Evolutionary conservation across 2,113 vertebrate species (phyloP), one percentile per base, ranked within the genome.

Genomic region (Edolisoma coerulescens): DNA sequence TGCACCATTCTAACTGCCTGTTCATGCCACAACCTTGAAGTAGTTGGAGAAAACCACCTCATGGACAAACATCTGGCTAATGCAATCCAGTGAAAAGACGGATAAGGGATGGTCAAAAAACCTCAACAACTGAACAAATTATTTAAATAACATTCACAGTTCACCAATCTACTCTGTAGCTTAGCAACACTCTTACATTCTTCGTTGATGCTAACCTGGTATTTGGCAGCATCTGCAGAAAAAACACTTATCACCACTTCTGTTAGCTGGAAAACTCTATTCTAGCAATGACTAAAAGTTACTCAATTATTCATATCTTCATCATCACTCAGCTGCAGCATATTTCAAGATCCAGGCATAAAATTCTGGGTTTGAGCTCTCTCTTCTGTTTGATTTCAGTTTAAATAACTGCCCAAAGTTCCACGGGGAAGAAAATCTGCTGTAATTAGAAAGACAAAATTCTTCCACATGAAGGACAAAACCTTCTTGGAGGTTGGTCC

Each of bases 191-290:
- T 52, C 42, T 64, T 24, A 47, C 4, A 68, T 53, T 93, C 59
- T 86, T 87, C 0, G 2, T 45, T 83, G 78, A 91, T 73, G 78
- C 41, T 96, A 94, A 95, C 91, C 84, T 78, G 56, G 52, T 77
- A 84, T 90, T 93, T 95, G 94, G 91, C 93, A 90, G 83, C 83
- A 93, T 82, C 83, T 93, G 77, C 86, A 91, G 65, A 92, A 92
- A 95, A 95, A 93, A 78, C 92, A 95, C 85, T 94, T 95, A 91
- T 53, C 82, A 90, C 78, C 85, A 90, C 92, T 92, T 90, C 94
- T 83, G 79, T 54, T 95, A 94, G 79, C 83, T 86, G 42, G 26
- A 88, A 93, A 96, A 91, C 85, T 94, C 89, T 64, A 56, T 89
- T 71, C 74, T 73, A 89, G 84, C 74, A 94, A 47, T 59, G 54